Conservation (phyloP, 2,888 invertebrate genomes). For the Horisme vitalbata region DNA sequence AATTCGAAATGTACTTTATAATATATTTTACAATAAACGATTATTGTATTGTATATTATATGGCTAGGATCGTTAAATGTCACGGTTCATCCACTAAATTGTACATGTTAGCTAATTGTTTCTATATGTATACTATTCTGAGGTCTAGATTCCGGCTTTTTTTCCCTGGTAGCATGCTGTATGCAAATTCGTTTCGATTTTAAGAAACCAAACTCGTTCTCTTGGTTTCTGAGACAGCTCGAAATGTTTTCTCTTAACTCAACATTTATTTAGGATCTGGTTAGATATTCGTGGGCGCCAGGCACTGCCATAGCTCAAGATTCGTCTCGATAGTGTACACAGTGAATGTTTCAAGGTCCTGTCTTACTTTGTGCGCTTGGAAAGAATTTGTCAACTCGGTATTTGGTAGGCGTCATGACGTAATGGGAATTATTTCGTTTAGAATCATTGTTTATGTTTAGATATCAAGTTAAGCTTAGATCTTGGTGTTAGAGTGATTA, state of each 20-base stretch:
- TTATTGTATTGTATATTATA: no score
- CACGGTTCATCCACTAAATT: conserved; percentile 4
- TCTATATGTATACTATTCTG: neutral
- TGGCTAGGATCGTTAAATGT: conserved; percentile 3
- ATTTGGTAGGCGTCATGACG: conserved; percentile 71
- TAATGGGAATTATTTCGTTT: conserved; percentile 51
- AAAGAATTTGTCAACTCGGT: conserved; percentile 77
- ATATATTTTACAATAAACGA: no score
- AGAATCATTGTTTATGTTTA: conserved; percentile 13
- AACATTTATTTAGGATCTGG: conserved; percentile 40
- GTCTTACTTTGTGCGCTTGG: conserved; percentile 71
- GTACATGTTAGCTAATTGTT: neutral
- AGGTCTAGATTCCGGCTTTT: neutral
- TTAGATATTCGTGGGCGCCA: conserved; percentile 68
- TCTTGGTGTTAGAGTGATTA: no score
- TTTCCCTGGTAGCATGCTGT: no score
- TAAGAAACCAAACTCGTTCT: no score
- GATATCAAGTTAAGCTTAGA: neutral
- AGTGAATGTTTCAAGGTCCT: conserved; percentile 81
- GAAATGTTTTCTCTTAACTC: no score
- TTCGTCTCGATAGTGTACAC: conserved; percentile 74
- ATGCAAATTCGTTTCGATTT: no score
- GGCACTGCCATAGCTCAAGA: conserved; percentile 60
- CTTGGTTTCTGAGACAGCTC: no score
- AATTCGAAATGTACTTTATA: conserved; percentile 12